Conservation (phyloP, 2,113 vertebrate species). For the Cairina moschata region DNA sequence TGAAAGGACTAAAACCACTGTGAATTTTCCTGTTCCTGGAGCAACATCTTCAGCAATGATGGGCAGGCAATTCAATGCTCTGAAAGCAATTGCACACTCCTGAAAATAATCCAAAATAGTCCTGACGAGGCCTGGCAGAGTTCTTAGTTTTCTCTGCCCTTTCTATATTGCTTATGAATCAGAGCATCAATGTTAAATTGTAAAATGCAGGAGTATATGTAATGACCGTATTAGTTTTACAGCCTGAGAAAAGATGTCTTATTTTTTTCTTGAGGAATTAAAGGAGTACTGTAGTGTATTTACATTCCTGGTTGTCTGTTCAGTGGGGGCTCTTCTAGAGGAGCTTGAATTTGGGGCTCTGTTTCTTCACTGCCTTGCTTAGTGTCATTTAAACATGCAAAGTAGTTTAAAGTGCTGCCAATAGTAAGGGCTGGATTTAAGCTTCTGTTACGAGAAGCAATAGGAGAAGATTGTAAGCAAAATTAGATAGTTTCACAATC, state of each 20-base stretch:
- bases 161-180: background rate
- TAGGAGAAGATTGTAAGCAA: background rate
- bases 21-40: constrained; percentile 23
- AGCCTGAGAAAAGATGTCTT: background rate
- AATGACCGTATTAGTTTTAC: background rate
- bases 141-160: background rate
- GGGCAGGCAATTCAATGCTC: background rate
- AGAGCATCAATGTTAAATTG: background rate
- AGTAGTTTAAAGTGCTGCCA: background rate
- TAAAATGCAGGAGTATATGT: background rate
- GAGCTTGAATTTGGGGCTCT: background rate
- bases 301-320: accelerated
- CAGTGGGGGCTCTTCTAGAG: background rate
- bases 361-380: background rate
- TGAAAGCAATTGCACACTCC: background rate
- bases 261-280: background rate
- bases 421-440: background rate
- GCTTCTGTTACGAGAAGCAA: background rate
- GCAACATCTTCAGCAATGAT: background rate
- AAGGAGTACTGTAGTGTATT: background rate
- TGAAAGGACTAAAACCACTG: constrained; percentile 14
- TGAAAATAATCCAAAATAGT: background rate
- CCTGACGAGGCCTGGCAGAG: background rate
- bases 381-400: background rate
- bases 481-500: background rate